A percentile compares a stretch with the other conserved stretches of the same genome.
Conservation (phyloP, 2,797 vertebrate genomes). For the Cercopithecus diana region DNA sequence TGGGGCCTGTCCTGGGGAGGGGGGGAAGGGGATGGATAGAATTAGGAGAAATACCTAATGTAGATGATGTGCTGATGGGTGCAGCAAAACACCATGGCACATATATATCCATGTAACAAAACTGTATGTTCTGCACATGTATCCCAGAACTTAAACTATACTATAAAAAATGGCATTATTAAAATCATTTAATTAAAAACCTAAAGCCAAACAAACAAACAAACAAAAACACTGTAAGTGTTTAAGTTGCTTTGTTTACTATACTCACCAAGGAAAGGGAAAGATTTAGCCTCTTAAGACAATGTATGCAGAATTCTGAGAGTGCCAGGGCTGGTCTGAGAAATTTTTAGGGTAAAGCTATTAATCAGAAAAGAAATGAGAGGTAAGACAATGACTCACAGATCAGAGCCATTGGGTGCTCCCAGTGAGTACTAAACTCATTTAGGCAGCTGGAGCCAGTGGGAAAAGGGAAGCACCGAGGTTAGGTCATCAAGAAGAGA, state of each 20-base stretch:
- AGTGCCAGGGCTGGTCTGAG: background rate
- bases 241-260: background rate
- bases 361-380: background rate
- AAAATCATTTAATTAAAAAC: no score
- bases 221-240: background rate
- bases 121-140: no score
- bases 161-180: no score
- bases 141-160: no score
- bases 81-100: no score
- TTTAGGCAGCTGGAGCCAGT: background rate
- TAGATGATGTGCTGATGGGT: no score
- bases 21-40: no score
- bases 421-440: background rate
- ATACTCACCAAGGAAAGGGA: background rate
- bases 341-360: background rate
- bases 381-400: background rate
- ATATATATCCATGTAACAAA: no score
- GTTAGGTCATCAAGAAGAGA: background rate
- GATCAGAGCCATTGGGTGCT: background rate
- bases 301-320: background rate
- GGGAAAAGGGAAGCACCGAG: background rate
- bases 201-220: no score
- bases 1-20: no score
- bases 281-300: background rate
- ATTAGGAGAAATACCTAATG: no score